phyloP scores from a whole-genome alignment of 2,888 invertebrate species.

The Erebia ligea region DNA sequence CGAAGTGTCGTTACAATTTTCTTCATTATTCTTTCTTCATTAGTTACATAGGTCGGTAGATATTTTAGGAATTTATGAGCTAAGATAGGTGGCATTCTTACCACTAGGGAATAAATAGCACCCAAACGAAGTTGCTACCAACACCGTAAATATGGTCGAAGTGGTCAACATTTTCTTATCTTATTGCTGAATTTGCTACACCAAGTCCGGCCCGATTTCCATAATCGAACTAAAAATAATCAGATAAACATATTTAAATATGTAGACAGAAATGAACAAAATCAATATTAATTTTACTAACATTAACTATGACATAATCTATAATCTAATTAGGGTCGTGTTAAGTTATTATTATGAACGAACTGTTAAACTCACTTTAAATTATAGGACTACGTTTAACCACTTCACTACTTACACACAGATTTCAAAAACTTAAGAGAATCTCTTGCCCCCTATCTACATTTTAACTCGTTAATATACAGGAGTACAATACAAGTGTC shows the following conservation, averaged over 20 bases:
- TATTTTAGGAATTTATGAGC: neutral
- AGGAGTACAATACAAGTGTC: constrained; percentile 26
- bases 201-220: neutral
- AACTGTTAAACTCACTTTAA: neutral
- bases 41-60: too few species aligned
- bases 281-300: constrained; percentile 12
- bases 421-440: neutral
- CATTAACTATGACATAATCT: neutral
- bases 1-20: too few species aligned
- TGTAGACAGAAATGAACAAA: neutral
- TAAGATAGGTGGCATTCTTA: constrained; percentile 48
- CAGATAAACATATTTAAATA: neutral
- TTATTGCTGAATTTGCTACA: constrained; percentile 22
- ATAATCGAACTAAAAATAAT: constrained; percentile 6
- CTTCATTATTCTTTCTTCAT: too few species aligned
- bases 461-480: constrained; percentile 19
- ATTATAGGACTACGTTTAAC: neutral
- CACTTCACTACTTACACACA: constrained; percentile 9
- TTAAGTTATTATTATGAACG: neutral
- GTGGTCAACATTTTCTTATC: constrained; percentile 63
- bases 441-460: neutral
- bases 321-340: constrained; percentile 9
- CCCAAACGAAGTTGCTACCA: constrained; percentile 60
- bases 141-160: constrained; percentile 46
- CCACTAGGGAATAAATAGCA: constrained; percentile 83